Evolutionary conservation across 2,113 vertebrate species (phyloP).

Genomic region (Colaptes auratus): DNA sequence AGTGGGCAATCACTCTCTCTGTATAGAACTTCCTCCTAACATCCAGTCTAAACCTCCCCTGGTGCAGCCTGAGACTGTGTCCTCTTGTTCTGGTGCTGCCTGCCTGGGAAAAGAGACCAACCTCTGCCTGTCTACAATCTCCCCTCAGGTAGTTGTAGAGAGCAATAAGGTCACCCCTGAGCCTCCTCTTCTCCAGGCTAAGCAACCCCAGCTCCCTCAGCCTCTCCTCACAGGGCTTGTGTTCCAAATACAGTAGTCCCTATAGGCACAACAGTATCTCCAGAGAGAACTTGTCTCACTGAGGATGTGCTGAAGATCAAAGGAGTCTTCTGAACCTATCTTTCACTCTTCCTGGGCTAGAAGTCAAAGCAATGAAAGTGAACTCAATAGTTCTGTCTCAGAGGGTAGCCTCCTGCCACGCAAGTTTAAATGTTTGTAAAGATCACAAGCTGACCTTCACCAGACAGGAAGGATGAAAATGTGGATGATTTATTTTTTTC

Average conservation of each 20-base stretch:
- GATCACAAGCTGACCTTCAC: neutral
- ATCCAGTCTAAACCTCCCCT: too few relatives aligned
- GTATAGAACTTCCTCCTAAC: too few relatives aligned
- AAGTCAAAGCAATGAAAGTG: neutral
- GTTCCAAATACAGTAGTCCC: neutral
- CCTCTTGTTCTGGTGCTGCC: too few relatives aligned
- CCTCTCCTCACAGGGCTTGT: too few relatives aligned
- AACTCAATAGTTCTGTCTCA: neutral
- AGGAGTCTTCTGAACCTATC: neutral
- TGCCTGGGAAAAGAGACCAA: too few relatives aligned
- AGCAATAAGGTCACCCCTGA: too few relatives aligned
- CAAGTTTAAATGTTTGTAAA: neutral
- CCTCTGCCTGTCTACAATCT: too few relatives aligned
- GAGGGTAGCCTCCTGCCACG: neutral
- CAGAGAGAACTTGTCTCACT: neutral
- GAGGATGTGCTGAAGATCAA: neutral
- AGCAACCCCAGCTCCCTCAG: too few relatives aligned
- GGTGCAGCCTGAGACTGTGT: too few relatives aligned
- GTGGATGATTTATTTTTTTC: neutral
- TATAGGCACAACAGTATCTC: neutral
- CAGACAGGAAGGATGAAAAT: neutral
- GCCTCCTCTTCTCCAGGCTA: too few relatives aligned
- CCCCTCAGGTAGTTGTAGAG: too few relatives aligned
- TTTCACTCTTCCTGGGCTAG: neutral
- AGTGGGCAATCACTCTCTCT: too few relatives aligned